A percentile compares a stretch with the other conserved stretches of the same genome.
phyloP scores from a whole-genome alignment of 1,140 invertebrate genomes.

The Listronotus oregonensis region DNA sequence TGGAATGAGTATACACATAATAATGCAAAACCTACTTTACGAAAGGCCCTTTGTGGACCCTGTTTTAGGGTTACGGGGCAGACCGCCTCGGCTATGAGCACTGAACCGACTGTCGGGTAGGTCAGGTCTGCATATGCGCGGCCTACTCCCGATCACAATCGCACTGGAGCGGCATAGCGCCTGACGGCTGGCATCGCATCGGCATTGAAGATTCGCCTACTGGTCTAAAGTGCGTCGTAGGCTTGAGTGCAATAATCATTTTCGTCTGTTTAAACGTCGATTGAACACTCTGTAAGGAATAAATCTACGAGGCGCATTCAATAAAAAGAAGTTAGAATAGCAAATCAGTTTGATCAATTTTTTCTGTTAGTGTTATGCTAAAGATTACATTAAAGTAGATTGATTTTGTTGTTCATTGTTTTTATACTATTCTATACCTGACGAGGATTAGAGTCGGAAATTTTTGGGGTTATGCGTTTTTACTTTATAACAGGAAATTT shows the following conservation, averaged over 20 bases:
- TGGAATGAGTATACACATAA: background rate
- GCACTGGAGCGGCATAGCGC: slow-evolving; percentile 40
- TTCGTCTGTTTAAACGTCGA: slow-evolving; percentile 5
- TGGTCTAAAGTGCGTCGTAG: slow-evolving; percentile 19
- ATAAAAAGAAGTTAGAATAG: too few species aligned
- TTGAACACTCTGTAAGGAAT: too few species aligned
- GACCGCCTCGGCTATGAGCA: slow-evolving; percentile 47
- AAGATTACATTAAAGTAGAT: too few species aligned
- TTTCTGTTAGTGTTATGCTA: too few species aligned
- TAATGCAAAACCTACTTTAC: slow-evolving; percentile 42
- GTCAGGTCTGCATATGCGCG: slow-evolving; percentile 55
- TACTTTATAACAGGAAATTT: too few species aligned
- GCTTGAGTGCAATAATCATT: slow-evolving; percentile 9
- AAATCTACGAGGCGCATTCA: too few species aligned
- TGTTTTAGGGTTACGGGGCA: slow-evolving; percentile 49
- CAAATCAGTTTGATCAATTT: too few species aligned
- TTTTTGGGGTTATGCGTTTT: too few species aligned
- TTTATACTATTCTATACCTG: too few species aligned
- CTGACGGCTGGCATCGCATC: slow-evolving; percentile 13
- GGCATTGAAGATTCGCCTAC: slow-evolving; percentile 20
- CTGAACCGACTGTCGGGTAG: slow-evolving; percentile 51
- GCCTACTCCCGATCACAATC: slow-evolving; percentile 35
- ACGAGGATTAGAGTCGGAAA: too few species aligned
- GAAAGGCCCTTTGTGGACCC: slow-evolving; percentile 47
- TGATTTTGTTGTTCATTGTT: too few species aligned